These are phyloP conservation scores for Lordiphosa andalusiaca DNA, from an alignment of 2,888 invertebrate species.

Conservation along the genomic window DNA sequence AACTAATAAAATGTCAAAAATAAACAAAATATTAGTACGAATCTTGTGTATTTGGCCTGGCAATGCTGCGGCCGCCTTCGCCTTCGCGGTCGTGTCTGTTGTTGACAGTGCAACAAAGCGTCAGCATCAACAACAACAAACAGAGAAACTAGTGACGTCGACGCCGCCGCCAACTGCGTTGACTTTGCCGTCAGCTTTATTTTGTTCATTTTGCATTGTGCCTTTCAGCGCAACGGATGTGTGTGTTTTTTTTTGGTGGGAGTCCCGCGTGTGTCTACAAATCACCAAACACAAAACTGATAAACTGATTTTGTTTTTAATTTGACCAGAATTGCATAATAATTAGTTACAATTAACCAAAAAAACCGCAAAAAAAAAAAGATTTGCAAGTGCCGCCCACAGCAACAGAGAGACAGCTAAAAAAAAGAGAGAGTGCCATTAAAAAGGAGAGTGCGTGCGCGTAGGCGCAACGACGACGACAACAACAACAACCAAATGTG, in stretches of 20 bases:
- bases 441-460: slow-evolving; percentile 28
- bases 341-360: background rate
- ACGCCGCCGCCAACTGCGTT: slow-evolving; percentile 23
- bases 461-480: slow-evolving; percentile 20
- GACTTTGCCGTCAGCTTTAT: slow-evolving; percentile 18
- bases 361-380: slow-evolving; percentile 27
- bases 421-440: slow-evolving; percentile 10
- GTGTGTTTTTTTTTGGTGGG: slow-evolving; percentile 21
- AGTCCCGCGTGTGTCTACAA: slow-evolving; percentile 1
- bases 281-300: slow-evolving; percentile 10
- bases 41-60: slow-evolving; percentile 23
- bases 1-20: slow-evolving; percentile 32
- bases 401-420: slow-evolving; percentile 15
- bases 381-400: slow-evolving; percentile 58
- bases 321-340: background rate
- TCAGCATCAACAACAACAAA: slow-evolving; percentile 36
- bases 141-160: slow-evolving; percentile 22
- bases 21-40: slow-evolving; percentile 11
- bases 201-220: slow-evolving; percentile 66
- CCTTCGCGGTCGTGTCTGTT: slow-evolving; percentile 21
- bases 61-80: slow-evolving; percentile 18
- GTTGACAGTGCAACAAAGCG: slow-evolving; percentile 47
- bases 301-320: slow-evolving; percentile 2
- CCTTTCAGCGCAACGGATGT: slow-evolving; percentile 66
- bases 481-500: slow-evolving; percentile 39